Evolutionary conservation across 2,888 invertebrate species (phyloP).

Genomic region (Biston stratarius): DNA sequence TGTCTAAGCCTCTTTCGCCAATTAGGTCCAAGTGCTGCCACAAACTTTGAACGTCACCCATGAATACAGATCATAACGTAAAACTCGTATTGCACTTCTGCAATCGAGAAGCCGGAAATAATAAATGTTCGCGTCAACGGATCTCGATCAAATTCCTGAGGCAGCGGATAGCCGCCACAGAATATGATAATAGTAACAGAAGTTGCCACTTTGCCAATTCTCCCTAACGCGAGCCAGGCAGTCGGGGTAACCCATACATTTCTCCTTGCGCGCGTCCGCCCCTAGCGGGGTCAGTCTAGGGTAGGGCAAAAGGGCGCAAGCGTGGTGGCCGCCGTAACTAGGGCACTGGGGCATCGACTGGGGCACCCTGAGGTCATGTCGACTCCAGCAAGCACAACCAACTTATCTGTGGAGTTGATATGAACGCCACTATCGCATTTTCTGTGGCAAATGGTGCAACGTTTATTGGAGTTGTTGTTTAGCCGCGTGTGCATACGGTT

Average conservation of each 20-base stretch:
- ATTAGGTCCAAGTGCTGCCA: no score
- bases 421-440: neutral
- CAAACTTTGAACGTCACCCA: no score
- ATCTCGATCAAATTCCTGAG: neutral
- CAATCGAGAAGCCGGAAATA: no score
- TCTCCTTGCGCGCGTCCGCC: conserved; percentile 4
- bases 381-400: neutral
- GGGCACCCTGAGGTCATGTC: conserved; percentile 30
- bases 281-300: conserved; percentile 10
- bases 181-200: no score
- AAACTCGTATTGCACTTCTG: no score
- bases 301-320: conserved; percentile 61
- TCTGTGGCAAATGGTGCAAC: neutral
- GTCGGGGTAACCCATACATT: neutral
- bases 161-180: neutral
- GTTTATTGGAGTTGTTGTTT: neutral
- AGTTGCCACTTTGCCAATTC: conserved; percentile 9
- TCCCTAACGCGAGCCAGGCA: conserved; percentile 28
- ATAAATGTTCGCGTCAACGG: no score
- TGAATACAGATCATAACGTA: no score
- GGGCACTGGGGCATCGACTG: conserved; percentile 81
- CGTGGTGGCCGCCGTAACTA: conserved; percentile 64
- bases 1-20: no score
- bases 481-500: neutral
- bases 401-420: neutral